phyloP scores from a whole-genome alignment of 2,888 invertebrate genomes.

The Drosophila seclusa region DNA sequence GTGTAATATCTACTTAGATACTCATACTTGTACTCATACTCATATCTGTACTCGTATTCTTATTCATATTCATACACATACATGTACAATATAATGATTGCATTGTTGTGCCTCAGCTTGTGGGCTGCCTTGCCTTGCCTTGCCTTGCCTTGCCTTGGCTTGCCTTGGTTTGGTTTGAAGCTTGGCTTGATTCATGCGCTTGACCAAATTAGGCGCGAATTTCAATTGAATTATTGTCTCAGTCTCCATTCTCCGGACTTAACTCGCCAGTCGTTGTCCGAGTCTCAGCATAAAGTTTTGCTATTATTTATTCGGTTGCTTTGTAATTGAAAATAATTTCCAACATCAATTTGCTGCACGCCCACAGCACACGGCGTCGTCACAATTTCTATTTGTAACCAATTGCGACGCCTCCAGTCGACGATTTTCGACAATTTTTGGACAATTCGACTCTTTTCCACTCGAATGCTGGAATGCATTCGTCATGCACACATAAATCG shows the following conservation, averaged over 20 bases:
- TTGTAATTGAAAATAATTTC: constrained; percentile 52
- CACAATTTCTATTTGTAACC: constrained; percentile 21
- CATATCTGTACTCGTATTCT: not conserved
- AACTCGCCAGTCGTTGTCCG: constrained; percentile 1
- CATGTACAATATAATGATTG: constrained; percentile 33
- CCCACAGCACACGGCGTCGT: constrained; percentile 25
- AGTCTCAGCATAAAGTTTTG: constrained; percentile 6
- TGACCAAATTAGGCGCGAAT: constrained; percentile 73
- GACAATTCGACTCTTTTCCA: not conserved
- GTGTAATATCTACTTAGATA: constrained; percentile 32
- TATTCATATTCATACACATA: constrained; percentile 7
- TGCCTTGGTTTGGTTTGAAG: not conserved
- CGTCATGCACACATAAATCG: constrained; percentile 12
- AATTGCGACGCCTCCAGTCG: constrained; percentile 16
- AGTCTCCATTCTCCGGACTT: constrained; percentile 2
- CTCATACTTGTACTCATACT: constrained; percentile 14
- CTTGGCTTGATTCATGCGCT: constrained; percentile 50
- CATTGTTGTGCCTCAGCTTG: constrained; percentile 48
- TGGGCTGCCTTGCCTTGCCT: constrained; percentile 31
- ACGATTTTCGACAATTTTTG: constrained; percentile 5
- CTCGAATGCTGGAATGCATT: constrained; percentile 14
- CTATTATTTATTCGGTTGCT: constrained; percentile 14
- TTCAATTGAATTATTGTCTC: constrained; percentile 68
- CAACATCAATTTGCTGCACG: constrained; percentile 39
- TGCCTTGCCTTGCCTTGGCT: constrained; percentile 8